Conservation (phyloP, 1,140 invertebrate genomes). For the Trigoniulus corallinus region DNA sequence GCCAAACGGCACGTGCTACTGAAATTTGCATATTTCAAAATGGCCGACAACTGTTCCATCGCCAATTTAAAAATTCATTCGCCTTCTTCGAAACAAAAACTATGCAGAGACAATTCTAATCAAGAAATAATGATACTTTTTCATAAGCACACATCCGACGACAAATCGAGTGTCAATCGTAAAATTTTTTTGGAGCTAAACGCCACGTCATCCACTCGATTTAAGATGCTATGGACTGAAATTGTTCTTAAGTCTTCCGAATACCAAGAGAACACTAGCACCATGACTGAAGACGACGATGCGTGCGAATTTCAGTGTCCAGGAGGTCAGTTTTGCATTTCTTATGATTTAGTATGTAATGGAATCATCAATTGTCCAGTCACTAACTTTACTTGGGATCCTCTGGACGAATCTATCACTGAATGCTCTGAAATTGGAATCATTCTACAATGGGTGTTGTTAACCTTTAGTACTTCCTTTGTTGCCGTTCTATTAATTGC, state of each 20-base stretch:
- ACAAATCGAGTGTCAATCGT: too few relatives aligned
- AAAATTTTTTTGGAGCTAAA: neutral
- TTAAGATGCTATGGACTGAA: slow-evolving; percentile 76
- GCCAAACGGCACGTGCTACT: neutral
- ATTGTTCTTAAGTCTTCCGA: slow-evolving; percentile 30
- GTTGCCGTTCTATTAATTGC: neutral
- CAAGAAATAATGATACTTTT: too few relatives aligned
- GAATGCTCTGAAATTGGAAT: slow-evolving; percentile 7
- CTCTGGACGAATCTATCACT: neutral
- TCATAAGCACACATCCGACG: too few relatives aligned
- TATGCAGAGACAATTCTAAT: neutral
- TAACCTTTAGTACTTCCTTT: neutral
- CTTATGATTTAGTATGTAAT: slow-evolving; percentile 61
- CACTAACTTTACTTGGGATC: neutral
- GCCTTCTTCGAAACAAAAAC: too few relatives aligned
- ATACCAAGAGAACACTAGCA: neutral
- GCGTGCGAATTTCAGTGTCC: slow-evolving; percentile 51
- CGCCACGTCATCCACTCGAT: slow-evolving; percentile 43
- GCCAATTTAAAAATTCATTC: neutral
- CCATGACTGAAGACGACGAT: neutral
- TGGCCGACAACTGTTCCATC: neutral
- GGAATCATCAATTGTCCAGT: slow-evolving; percentile 64
- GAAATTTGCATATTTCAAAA: neutral
- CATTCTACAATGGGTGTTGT: neutral
- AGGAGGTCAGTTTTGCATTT: slow-evolving; percentile 58